These are phyloP conservation scores for Drosophila pandora DNA, from an alignment of 1,140 invertebrate genomes.

Conservation along the genomic window DNA sequence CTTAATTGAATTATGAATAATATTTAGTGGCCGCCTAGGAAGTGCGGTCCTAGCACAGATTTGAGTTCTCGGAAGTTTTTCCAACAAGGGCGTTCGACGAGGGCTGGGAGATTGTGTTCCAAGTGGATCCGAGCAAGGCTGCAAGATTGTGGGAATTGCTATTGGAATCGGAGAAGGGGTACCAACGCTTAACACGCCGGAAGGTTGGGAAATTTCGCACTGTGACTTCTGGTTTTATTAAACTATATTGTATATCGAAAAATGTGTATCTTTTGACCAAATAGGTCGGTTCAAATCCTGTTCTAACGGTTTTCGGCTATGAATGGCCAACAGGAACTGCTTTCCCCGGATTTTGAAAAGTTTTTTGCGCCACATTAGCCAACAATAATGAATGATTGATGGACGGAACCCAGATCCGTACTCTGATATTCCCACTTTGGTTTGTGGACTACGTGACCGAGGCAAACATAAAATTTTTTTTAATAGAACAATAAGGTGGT, in stretches of 20 bases:
- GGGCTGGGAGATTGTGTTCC: conserved; percentile 32
- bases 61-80: conserved; percentile 63
- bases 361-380: conserved; percentile 25
- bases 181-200: conserved; percentile 5
- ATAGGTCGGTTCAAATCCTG: conserved; percentile 1
- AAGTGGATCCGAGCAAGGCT: conserved; percentile 30
- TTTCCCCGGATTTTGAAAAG: conserved; percentile 48
- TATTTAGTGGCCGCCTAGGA: conserved; percentile 62
- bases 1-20: conserved; percentile 79
- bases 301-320: not conserved
- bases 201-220: conserved; percentile 22
- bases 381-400: conserved; percentile 68
- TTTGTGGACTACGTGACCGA: conserved; percentile 70
- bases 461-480: conserved; percentile 45
- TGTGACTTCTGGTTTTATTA: not conserved
- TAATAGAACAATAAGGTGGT: conserved; percentile 59
- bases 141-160: conserved; percentile 33
- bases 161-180: conserved; percentile 27
- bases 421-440: conserved; percentile 39
- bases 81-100: conserved; percentile 49
- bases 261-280: not conserved
- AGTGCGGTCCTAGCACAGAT: conserved; percentile 50
- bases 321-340: conserved; percentile 54
- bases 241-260: no score
- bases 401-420: conserved; percentile 30